phyloP scores from a whole-genome alignment of 2,888 invertebrate genomes.

The Microdon myrmicae region DNA sequence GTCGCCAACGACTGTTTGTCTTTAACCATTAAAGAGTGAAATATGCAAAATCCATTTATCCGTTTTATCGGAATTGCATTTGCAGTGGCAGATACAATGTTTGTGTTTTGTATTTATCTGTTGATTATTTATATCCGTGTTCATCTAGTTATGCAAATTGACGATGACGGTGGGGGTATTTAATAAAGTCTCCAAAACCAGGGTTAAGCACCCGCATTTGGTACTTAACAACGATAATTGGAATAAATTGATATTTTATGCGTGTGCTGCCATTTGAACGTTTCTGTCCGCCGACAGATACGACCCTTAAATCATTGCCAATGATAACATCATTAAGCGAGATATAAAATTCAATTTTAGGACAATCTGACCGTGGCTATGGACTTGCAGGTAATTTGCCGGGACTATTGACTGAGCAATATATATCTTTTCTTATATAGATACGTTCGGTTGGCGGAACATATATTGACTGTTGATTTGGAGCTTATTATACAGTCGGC shows the following conservation, averaged over 20 bases:
- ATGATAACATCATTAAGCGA: conserved; percentile 49
- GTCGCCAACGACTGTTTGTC: neutral
- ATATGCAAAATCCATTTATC: conserved; percentile 48
- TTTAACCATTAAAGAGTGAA: conserved; percentile 15
- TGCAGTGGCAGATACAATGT: conserved; percentile 40
- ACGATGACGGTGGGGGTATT: conserved; percentile 10
- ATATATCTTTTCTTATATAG: neutral
- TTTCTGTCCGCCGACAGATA: conserved; percentile 1
- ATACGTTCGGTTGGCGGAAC: neutral
- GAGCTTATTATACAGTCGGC: no score
- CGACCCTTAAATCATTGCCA: conserved; percentile 40
- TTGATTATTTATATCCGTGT: conserved; percentile 51
- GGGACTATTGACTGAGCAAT: conserved; percentile 22
- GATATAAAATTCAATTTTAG: conserved; percentile 52
- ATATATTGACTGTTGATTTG: conserved; percentile 19
- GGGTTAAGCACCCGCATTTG: conserved; percentile 21
- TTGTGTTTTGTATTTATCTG: conserved; percentile 52
- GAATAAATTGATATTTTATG: conserved; percentile 48
- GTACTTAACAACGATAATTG: conserved; percentile 48
- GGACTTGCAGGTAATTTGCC: conserved; percentile 30
- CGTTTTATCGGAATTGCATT: conserved; percentile 40
- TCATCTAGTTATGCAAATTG: conserved; percentile 52
- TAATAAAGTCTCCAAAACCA: no score
- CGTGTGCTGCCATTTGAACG: conserved; percentile 16
- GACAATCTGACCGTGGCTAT: conserved; percentile 31